Evolutionary conservation across 2,888 invertebrate species (phyloP).

Genomic region (Diplolepis rosae): DNA sequence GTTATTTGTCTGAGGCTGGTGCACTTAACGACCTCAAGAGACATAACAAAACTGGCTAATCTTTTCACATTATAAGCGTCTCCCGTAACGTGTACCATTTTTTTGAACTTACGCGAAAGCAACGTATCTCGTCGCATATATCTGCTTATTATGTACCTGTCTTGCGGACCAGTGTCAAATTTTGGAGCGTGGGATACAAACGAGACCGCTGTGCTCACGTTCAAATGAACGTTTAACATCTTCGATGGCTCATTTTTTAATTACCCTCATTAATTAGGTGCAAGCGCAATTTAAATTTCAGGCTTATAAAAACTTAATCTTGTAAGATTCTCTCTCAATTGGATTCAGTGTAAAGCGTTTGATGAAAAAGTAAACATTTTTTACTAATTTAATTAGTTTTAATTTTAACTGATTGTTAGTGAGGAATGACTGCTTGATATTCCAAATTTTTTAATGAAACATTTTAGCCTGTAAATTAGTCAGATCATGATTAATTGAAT

Average conservation of each 20-base stretch:
- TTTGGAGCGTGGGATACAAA: constrained; percentile 69
- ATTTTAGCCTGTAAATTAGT: too few relatives aligned
- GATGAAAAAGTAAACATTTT: too few relatives aligned
- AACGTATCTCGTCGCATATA: constrained; percentile 47
- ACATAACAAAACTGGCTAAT: constrained; percentile 34
- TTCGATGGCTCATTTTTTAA: neutral
- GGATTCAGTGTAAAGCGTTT: too few relatives aligned
- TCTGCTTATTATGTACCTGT: constrained; percentile 58
- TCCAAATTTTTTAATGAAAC: too few relatives aligned
- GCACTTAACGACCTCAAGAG: constrained; percentile 35
- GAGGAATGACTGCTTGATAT: too few relatives aligned
- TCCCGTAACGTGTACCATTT: constrained; percentile 43
- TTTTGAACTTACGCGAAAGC: constrained; percentile 45
- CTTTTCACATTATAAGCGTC: constrained; percentile 28
- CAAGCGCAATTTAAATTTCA: neutral
- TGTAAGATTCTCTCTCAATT: too few relatives aligned
- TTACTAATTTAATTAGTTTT: too few relatives aligned
- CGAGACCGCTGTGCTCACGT: constrained; percentile 2
- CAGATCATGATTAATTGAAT: too few relatives aligned
- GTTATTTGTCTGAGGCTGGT: constrained; percentile 35
- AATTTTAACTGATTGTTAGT: too few relatives aligned
- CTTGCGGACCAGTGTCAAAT: constrained; percentile 67
- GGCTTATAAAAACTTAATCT: neutral
- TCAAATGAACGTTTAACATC: constrained; percentile 4
- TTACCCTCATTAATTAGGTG: too few relatives aligned